Percentiles rank a stretch among this genome's conserved stretches.
Conservation (phyloP, 2,888 invertebrate species). For the Cerastoderma edule region DNA sequence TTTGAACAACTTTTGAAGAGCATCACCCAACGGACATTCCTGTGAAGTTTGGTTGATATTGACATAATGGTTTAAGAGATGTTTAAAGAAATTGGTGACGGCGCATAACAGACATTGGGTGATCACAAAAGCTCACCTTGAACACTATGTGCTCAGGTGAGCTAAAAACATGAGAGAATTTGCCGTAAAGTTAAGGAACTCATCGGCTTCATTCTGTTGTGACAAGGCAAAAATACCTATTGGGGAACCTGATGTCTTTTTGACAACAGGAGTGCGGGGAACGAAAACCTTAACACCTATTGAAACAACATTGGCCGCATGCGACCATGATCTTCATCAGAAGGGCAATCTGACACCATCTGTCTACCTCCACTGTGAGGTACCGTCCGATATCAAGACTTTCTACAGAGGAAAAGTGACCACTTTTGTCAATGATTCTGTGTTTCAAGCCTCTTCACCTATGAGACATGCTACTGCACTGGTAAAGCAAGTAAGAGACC, state of each 20-base stretch:
- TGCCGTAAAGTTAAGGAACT: slow-evolving; percentile 32
- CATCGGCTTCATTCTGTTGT: slow-evolving; percentile 17
- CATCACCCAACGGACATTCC: too few relatives aligned
- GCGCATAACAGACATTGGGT: too few relatives aligned
- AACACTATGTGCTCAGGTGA: too few relatives aligned
- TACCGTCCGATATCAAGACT: slow-evolving; percentile 26
- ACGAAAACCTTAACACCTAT: slow-evolving; percentile 28
- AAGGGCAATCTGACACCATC: slow-evolving; percentile 23
- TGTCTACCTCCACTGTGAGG: slow-evolving; percentile 20
- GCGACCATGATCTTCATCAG: slow-evolving; percentile 49
- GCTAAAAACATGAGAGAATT: too few relatives aligned
- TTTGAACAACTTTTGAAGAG: too few relatives aligned
- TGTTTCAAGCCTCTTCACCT: slow-evolving; percentile 31
- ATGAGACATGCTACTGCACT: slow-evolving; percentile 37
- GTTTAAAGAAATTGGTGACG: too few relatives aligned
- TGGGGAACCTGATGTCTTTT: slow-evolving; percentile 34
- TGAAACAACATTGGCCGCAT: slow-evolving; percentile 19
- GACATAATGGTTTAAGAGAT: too few relatives aligned
- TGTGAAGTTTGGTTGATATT: too few relatives aligned
- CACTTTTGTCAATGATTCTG: slow-evolving; percentile 35
- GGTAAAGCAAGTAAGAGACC: neutral
- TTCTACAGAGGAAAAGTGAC: slow-evolving; percentile 34
- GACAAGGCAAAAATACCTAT: slow-evolving; percentile 49
- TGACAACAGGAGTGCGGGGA: slow-evolving; percentile 46
- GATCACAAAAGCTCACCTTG: too few relatives aligned